Evolutionary conservation across 2,888 invertebrate species (phyloP).

Genomic region (Caenorhabditis virilis): DNA sequence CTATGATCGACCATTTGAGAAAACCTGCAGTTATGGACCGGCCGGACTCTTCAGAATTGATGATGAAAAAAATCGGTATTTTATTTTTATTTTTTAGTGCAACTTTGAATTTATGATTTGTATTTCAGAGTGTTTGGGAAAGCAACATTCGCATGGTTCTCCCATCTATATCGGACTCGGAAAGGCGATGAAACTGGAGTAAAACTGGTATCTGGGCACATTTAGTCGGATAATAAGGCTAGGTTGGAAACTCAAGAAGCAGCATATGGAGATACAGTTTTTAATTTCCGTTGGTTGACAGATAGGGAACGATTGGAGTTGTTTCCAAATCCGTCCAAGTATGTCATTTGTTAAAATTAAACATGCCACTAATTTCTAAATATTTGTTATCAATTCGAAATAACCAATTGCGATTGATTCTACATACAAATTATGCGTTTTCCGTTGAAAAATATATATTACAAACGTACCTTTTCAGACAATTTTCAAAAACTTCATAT

Average conservation of each 20-base stretch:
- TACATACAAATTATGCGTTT: too few species aligned
- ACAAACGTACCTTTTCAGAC: too few species aligned
- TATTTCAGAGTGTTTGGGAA: conserved; percentile 53
- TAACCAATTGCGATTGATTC: too few species aligned
- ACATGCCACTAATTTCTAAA: too few species aligned
- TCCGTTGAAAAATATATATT: too few species aligned
- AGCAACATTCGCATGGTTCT: conserved; percentile 56
- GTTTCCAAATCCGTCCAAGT: conserved; percentile 57
- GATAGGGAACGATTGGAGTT: conserved; percentile 51
- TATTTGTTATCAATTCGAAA: too few species aligned
- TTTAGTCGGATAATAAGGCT: conserved; percentile 59
- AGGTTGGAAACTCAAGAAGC: conserved; percentile 50
- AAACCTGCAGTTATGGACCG: conserved; percentile 62
- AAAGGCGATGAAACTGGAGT: conserved; percentile 58
- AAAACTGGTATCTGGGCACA: conserved; percentile 63
- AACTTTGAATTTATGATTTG: not conserved
- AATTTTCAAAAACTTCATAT: too few species aligned
- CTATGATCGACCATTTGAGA: conserved; percentile 51
- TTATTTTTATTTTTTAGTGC: not conserved
- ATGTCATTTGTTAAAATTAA: too few species aligned
- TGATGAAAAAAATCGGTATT: conserved; percentile 36
- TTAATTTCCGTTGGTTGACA: conserved; percentile 62
- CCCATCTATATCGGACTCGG: conserved; percentile 44
- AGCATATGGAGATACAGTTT: conserved; percentile 60
- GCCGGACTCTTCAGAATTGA: conserved; percentile 65